Percentiles rank a stretch among this genome's conserved stretches.
These are phyloP conservation scores for Ciconia boyciana DNA, from an alignment of 2,113 vertebrate genomes.

Conservation along the genomic window DNA sequence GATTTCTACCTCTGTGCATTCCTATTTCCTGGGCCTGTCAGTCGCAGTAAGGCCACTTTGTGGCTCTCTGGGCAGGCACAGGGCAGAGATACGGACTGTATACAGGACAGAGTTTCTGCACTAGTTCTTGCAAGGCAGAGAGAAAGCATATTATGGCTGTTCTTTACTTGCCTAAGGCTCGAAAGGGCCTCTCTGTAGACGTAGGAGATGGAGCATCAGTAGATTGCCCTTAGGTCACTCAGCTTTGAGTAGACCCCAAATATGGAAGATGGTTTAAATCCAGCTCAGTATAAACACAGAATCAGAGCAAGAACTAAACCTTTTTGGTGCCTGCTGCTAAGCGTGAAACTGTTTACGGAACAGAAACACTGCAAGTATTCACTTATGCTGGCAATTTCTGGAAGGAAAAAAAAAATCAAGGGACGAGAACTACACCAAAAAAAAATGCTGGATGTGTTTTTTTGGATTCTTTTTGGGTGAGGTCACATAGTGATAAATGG, in stretches of 20 bases:
- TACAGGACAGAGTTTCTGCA: background rate
- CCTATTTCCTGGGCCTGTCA: background rate
- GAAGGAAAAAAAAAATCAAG: background rate
- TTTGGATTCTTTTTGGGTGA: background rate
- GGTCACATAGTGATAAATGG: background rate
- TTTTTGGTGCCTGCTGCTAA: slow-evolving; percentile 29
- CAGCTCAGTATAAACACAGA: slow-evolving; percentile 48
- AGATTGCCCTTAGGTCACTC: slow-evolving; percentile 34
- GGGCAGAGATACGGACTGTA: background rate
- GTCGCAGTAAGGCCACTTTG: rapidly evolving
- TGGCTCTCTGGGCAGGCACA: background rate
- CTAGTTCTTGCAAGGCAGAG: background rate
- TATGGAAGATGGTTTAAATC: slow-evolving; percentile 51
- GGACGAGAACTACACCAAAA: background rate
- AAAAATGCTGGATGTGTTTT: background rate
- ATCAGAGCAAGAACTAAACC: slow-evolving; percentile 20
- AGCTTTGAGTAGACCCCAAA: slow-evolving; percentile 25
- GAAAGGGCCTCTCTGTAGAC: background rate
- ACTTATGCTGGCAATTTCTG: background rate
- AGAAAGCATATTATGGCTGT: background rate
- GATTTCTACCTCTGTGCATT: background rate
- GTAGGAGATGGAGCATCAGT: background rate
- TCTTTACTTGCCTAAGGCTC: background rate
- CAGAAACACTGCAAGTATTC: slow-evolving; percentile 36
- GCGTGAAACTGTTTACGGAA: background rate